Base-by-base conservation (phyloP, 2,797 vertebrate genomes). In the Molossus alvarezi region DNA sequence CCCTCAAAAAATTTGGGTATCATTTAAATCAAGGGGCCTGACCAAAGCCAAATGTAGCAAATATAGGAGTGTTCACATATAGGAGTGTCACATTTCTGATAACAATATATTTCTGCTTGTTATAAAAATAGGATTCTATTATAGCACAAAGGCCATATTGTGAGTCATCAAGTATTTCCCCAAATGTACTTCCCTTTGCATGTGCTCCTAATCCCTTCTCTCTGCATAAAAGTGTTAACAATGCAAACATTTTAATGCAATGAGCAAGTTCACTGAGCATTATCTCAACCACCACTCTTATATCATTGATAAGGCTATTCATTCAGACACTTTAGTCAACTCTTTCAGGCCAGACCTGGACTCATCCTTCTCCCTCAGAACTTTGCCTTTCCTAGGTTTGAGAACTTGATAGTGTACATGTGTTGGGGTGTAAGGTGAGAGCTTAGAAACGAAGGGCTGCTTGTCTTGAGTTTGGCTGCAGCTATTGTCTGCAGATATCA, bases 21-120 rank as follows among this genome's bases (percentile, higher is more conserved):
- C 3, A 45, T 83, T 94, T 94, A 84, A 77, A 91, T 72, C 58
- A 69, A 89, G 58, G 5, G 57, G 4, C 20, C 20, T 53, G 25
- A 76, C 29, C 60, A 92, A 82, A 87, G 69, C 20, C 83, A 82
- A 82, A 15, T 51, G 33, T 10, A 55, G 58, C 51, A 76, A 37
- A 88, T 55, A 23, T 33, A 83, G 41, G 8, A 9, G 75, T 88
- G 83, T 62, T 83, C 51, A 53, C 51, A 23, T 53, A 53, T 41
- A 83, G 41, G 8, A 8, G 75, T 88, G 83, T 60, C 41, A 53
- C 51, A 82, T 96, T 94, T 77, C 55, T 88, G 76, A 57, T 71
- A 79, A 73, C 82, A 85, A 45, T 64, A n/a, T 72, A 72, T 83
- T 96, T 88, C 76, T 51, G 9, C 80, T 85, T 81, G 45, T 92